phyloP scores from a whole-genome alignment of 2,797 vertebrate genomes.

The Lycodopsis pacificus region DNA sequence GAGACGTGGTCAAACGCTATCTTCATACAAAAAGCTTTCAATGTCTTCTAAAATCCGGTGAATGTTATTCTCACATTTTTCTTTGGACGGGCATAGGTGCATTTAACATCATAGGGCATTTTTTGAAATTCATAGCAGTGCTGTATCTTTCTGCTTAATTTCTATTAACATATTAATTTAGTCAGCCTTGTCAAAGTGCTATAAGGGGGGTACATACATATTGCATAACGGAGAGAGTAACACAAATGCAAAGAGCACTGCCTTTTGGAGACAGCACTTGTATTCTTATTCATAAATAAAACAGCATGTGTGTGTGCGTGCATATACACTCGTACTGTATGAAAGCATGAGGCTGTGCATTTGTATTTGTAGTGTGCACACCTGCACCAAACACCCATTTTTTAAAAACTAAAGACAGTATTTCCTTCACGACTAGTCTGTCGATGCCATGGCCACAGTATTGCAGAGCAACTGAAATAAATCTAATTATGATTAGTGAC shows the following conservation, averaged over 20 bases:
- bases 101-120: conserved; percentile 58
- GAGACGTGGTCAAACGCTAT: conserved; percentile 6
- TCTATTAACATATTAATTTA: conserved; percentile 72
- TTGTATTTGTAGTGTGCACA: not conserved
- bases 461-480: conserved; percentile 60
- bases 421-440: conserved; percentile 12
- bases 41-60: not conserved
- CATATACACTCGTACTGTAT: not conserved
- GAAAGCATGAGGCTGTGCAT: conserved; percentile 4
- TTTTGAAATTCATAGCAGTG: conserved; percentile 65
- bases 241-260: conserved; percentile 38
- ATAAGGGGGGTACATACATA: conserved; percentile 56
- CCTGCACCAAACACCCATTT: not conserved
- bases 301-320: not conserved
- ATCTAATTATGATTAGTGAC: conserved; percentile 77
- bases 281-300: conserved; percentile 37
- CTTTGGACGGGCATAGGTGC: conserved; percentile 34
- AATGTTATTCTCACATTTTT: conserved; percentile 32
- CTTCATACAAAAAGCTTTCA: conserved; percentile 26
- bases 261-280: conserved; percentile 21
- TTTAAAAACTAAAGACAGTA: conserved; percentile 7
- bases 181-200: conserved; percentile 59
- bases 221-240: conserved; percentile 33
- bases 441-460: conserved; percentile 31
- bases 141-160: conserved; percentile 61